Evolutionary conservation across 2,113 vertebrate species (phyloP), one percentile per base, ranked within the genome.

Genomic region (Lycaon pictus): DNA sequence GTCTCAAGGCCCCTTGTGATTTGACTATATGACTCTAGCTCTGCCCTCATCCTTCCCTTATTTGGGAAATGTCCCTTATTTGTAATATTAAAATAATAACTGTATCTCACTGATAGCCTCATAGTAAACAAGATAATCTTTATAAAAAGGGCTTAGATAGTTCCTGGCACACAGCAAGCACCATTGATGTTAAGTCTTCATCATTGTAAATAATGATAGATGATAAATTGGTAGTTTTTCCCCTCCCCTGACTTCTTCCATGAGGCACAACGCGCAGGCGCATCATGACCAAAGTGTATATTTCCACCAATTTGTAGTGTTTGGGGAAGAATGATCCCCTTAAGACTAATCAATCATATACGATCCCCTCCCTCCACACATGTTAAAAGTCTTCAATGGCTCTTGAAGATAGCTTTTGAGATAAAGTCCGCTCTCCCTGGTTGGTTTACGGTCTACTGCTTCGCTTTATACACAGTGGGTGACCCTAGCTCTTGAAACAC

Each of bases 11-110:
- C 13, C 29, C 17, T 25, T 43, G 53, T 15, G 4, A 1, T 25
- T 32, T 56, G 35, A 17, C 6, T 69, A 2, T 29, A 12, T 65
- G n/a, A 82, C 35, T 53, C 74, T 19, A 65, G 32, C 1, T 71
- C 25, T 92, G 19, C 13, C 13, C 35, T 71, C 23, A 63, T 12
- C 69, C 35, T 17, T 43, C 22, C 65, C n/a, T 82, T 43, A 43
- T 15, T 48, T 35, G 23, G 48, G 48, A 71, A 55, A 15, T n/a
- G 10, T 29, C 12, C 16, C n/a, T 62, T 80, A 32, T 37, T 48
- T 87, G 5, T 12, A 32, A 62, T 29, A 93, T 67, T 83, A 67
- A 96, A 94, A 63, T 65, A 48, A 63, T 58, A 63, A 63, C 10
- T 62, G 15, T 20, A 17, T 1, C 51, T 32, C 9, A 12, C 22